phyloP scores from a whole-genome alignment of 2,888 invertebrate species.

The Drosophila macrospina region DNA sequence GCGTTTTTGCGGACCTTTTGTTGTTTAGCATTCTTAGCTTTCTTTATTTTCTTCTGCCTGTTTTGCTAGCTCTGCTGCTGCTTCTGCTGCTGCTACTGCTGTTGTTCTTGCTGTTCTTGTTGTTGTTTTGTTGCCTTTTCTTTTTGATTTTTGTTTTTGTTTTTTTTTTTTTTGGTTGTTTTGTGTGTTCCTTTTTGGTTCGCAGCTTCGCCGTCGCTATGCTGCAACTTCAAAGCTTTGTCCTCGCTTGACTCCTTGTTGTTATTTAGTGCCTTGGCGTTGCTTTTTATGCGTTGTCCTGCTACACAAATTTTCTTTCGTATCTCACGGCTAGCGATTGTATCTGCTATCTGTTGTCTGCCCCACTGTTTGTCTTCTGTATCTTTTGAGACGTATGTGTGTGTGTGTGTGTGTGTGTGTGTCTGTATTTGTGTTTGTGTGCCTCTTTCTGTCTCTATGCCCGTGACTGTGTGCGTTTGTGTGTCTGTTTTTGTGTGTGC shows the following conservation, averaged over 20 bases:
- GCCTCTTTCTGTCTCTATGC: conserved; percentile 26
- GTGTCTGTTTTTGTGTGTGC: conserved; percentile 23
- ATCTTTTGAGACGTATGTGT: conserved; percentile 44
- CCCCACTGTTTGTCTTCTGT: conserved; percentile 41
- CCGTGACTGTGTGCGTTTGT: conserved; percentile 12
- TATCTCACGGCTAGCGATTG: conserved; percentile 65
- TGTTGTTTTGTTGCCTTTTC: conserved; percentile 8
- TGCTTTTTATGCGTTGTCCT: conserved; percentile 70
- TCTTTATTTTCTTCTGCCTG: conserved; percentile 38
- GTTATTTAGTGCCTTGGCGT: conserved; percentile 72
- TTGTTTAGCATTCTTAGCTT: conserved; percentile 63
- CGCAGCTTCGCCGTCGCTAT: conserved; percentile 47
- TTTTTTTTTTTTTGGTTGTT: conserved; percentile 13
- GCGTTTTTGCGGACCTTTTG: conserved; percentile 50
- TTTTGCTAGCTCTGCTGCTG: conserved; percentile 10
- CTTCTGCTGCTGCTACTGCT: not conserved
- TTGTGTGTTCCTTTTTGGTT: conserved; percentile 51
- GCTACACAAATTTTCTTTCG: conserved; percentile 56
- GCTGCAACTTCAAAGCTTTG: conserved; percentile 70
- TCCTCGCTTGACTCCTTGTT: conserved; percentile 61
- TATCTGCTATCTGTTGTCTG: conserved; percentile 48
- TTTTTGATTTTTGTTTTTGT: too few species aligned
- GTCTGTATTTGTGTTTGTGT: conserved; percentile 23
- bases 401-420: conserved; percentile 21
- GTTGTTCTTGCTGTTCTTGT: conserved; percentile 4